Evolutionary conservation across 2,797 vertebrate genomes (phyloP), one percentile per base, ranked within the genome.

Genomic region (Notolepis coatsorum): DNA sequence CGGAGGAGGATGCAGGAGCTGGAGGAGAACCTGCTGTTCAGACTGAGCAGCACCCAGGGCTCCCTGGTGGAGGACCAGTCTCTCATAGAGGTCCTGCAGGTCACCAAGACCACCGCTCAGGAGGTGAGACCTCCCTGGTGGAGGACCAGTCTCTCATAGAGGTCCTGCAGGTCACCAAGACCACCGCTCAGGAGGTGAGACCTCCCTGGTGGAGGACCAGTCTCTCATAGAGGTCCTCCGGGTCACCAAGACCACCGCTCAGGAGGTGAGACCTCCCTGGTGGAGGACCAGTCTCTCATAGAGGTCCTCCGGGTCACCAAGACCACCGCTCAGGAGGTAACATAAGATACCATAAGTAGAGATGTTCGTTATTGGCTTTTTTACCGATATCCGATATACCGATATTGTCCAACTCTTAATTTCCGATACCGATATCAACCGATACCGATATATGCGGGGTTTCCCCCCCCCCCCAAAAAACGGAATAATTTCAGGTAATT

Each of bases 81-180:
- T 65, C 82, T 96, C 61, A 93, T 95, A 30, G 83, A 94, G 80
- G 94, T 95, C 7, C 85, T 96, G 54, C 78, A 77, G 47, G 83
- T 92, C 63, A 95, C 94, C 68, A 95, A 94, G 85, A 80, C 55
- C 56, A 95, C 94, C 0, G 94, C 94, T 46, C 91, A 93, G 70
- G 94, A 95, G 93, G 95, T 95, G 43, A 95, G 70, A 94, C 94
- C 0, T 95, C 94, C 0, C 79, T 96, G 52, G 94, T 95, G 75
- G 94, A 95, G 71, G 94, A 96, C 41, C 82, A 94, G 61, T 94
- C 93, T 65, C 82, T 96, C 61, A 93, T 95, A 30, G 83, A 94
- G 80, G 94, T 95, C 7, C 85, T 96, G 54, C 78, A 77, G 47
- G 83, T 92, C 63, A 95, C 94, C 68, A 95, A 94, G 85, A 80